A percentile compares a stretch with the other conserved stretches of the same genome.
phyloP scores from a whole-genome alignment of 1,140 invertebrate species.

The Nymphalis io region DNA sequence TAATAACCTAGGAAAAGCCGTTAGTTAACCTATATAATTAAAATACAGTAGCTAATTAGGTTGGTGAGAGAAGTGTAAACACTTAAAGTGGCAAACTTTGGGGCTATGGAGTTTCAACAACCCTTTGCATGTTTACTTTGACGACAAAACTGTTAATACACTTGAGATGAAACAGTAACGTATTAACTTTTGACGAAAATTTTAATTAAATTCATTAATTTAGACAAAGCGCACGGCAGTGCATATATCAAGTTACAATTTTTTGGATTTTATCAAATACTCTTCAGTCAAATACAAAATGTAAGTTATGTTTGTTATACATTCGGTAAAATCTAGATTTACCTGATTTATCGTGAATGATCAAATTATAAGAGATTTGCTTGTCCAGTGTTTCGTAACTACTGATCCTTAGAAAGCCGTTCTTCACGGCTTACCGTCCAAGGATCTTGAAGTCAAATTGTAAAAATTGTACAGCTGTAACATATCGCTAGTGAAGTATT shows the following conservation, averaged over 20 bases:
- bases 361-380: neutral
- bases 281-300: neutral
- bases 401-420: slow-evolving; percentile 17
- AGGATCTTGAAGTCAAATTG: slow-evolving; percentile 10
- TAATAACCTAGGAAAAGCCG: neutral
- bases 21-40: slow-evolving; percentile 15
- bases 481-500: slow-evolving; percentile 19
- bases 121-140: slow-evolving; percentile 31
- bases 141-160: slow-evolving; percentile 24
- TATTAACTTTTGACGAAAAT: slow-evolving; percentile 6
- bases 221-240: too few species aligned
- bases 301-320: neutral
- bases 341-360: neutral
- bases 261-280: too few species aligned
- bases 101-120: slow-evolving; percentile 24
- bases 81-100: slow-evolving; percentile 20
- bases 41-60: slow-evolving; percentile 28
- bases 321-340: neutral
- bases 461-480: slow-evolving; percentile 28
- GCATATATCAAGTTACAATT: too few species aligned
- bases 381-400: slow-evolving; percentile 25
- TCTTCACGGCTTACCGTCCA: slow-evolving; percentile 22
- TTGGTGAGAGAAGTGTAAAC: slow-evolving; percentile 29
- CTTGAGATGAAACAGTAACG: slow-evolving; percentile 9
- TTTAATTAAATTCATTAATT: neutral